Percentiles rank a stretch among this genome's conserved stretches.
Evolutionary conservation across 1,140 invertebrate species (phyloP).

Genomic region (Formica exsecta): DNA sequence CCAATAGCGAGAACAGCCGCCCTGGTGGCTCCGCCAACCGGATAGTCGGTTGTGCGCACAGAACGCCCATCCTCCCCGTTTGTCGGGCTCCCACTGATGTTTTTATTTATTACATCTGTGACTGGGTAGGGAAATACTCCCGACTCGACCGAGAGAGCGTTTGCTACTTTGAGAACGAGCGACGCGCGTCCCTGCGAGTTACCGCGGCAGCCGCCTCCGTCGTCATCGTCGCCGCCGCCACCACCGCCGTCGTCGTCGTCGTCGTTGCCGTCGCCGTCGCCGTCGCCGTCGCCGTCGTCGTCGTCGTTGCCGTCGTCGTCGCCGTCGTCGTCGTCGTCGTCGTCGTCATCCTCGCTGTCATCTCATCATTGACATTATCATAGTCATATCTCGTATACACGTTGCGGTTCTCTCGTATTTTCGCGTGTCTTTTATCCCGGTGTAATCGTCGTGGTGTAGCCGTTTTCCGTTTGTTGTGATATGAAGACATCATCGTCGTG

Average conservation of each 20-base stretch:
- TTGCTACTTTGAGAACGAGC: constrained; percentile 87
- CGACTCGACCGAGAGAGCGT: constrained; percentile 87
- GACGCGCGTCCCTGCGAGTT: constrained; percentile 86
- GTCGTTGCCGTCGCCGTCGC: background rate
- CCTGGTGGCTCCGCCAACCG: constrained; percentile 78
- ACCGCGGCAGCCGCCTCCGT: constrained; percentile 80
- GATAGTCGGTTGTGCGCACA: constrained; percentile 80
- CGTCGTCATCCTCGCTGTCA: constrained; percentile 34
- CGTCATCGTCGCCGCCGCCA: constrained; percentile 58
- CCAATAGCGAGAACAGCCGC: constrained; percentile 74
- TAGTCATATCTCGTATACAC: constrained; percentile 10
- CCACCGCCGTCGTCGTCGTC: constrained; percentile 50
- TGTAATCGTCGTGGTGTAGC: constrained; percentile 23
- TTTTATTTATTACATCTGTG: constrained; percentile 91
- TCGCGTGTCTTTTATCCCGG: constrained; percentile 10
- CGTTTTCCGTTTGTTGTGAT: constrained; percentile 41
- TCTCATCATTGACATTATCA: constrained; percentile 20
- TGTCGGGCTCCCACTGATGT: constrained; percentile 87
- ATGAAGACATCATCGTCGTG: constrained; percentile 23
- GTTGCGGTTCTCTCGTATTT: constrained; percentile 37
- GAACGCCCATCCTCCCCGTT: constrained; percentile 80
- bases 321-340: constrained; percentile 47
- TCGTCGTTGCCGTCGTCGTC: constrained; percentile 41
- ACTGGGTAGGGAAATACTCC: constrained; percentile 88
- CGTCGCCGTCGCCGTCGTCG: background rate